Percentiles rank a stretch among this genome's conserved stretches.
These are phyloP conservation scores for Oncorhynchus masou DNA, from an alignment of 2,113 vertebrate genomes.

Conservation along the genomic window DNA sequence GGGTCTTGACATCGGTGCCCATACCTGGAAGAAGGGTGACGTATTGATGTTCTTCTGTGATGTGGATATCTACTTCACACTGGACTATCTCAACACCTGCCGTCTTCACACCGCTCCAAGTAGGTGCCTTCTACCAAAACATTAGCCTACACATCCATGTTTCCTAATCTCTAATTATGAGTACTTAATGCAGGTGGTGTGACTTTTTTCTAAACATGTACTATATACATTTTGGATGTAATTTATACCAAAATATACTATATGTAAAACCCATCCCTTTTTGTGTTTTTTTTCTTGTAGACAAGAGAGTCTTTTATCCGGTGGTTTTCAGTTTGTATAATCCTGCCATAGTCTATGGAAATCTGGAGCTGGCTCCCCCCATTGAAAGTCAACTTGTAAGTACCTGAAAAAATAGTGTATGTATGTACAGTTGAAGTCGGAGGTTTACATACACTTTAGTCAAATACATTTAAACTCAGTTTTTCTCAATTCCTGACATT, in stretches of 20 bases:
- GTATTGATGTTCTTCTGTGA: constrained; percentile 99
- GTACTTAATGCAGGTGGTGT: not conserved
- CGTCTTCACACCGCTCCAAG: constrained; percentile 89
- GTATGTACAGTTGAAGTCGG: too few relatives aligned
- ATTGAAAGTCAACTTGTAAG: constrained; percentile 95
- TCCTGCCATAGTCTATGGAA: constrained; percentile 95
- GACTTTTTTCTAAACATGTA: not conserved
- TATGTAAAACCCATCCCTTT: not conserved
- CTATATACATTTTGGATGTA: not conserved
- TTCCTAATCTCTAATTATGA: not conserved
- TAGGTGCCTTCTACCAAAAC: constrained; percentile 38
- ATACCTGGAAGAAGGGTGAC: constrained; percentile 90
- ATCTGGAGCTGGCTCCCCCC: constrained; percentile 85
- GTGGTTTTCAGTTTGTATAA: constrained; percentile 99
- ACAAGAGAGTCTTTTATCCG: constrained; percentile 96
- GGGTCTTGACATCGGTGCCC: constrained; percentile 91
- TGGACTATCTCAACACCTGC: constrained; percentile 91
- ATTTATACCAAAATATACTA: not conserved
- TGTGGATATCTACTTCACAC: constrained; percentile 94
- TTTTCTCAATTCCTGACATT: too few relatives aligned
- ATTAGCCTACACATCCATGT: too few relatives aligned
- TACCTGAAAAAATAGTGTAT: not conserved
- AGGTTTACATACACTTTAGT: too few relatives aligned
- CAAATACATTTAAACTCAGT: too few relatives aligned
- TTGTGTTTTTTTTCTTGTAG: constrained; percentile 67